phyloP scores from a whole-genome alignment of 2,113 vertebrate species.

The Aegotheles bennettii region DNA sequence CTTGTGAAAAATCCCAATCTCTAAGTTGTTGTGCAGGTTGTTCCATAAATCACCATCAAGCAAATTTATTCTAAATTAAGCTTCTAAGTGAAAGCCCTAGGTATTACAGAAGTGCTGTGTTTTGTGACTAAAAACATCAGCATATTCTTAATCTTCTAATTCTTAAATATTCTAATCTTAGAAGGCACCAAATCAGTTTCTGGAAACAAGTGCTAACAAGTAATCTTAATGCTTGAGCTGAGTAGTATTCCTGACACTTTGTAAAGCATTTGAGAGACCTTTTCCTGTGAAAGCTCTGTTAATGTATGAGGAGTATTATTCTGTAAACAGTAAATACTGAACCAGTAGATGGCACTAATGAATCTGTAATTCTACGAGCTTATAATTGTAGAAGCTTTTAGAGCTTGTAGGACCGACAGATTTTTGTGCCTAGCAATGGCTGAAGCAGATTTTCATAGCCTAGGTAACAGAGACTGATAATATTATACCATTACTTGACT shows the following conservation, averaged over 20 bases:
- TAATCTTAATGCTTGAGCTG: not conserved
- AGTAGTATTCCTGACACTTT: not conserved
- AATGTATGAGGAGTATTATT: not conserved
- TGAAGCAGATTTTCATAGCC: not conserved
- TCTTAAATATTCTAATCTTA: not conserved
- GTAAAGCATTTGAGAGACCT: not conserved
- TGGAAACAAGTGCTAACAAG: not conserved
- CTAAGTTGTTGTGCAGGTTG: not conserved
- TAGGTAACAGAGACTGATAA: not conserved
- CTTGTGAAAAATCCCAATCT: not conserved
- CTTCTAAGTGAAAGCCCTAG: not conserved
- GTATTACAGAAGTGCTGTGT: not conserved
- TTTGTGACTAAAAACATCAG: not conserved
- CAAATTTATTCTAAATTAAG: not conserved
- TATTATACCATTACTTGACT: not conserved
- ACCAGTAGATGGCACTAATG: conserved; percentile 40
- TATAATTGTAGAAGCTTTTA: not conserved
- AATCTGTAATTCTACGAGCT: not conserved
- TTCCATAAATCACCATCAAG: not conserved
- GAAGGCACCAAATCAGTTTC: not conserved
- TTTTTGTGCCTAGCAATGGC: not conserved
- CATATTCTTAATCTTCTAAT: not conserved
- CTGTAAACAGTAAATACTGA: not conserved
- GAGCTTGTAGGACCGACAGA: not conserved
- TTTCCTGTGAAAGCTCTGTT: not conserved